Evolutionary conservation across 2,113 vertebrate species (phyloP).

Genomic region (Cryptomyrus ogoouensis): DNA sequence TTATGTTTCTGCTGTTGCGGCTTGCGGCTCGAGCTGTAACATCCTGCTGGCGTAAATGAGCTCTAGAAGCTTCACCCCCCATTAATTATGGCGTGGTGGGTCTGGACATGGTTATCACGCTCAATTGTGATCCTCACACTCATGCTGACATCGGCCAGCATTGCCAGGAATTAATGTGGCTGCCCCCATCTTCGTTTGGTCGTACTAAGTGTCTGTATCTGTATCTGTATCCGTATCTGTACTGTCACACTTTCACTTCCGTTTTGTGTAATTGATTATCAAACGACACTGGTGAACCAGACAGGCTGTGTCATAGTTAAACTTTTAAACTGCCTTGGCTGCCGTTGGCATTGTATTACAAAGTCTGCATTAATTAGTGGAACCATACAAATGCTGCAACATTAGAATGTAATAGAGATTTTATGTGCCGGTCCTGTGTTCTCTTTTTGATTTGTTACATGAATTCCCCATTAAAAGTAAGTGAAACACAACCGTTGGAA

Average conservation of each 20-base stretch:
- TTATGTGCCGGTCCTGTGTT: background rate
- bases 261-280: background rate
- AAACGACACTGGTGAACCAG: background rate
- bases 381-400: background rate
- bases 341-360: background rate
- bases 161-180: background rate
- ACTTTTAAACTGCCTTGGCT: background rate
- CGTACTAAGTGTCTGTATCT: background rate
- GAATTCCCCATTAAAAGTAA: conserved; percentile 8
- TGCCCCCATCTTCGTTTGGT: background rate
- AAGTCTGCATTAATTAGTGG: background rate
- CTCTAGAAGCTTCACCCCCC: background rate
- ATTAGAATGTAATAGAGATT: background rate
- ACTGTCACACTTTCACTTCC: background rate
- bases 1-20: background rate
- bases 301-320: background rate
- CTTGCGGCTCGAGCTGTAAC: background rate
- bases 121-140: background rate
- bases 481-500: conserved; percentile 12
- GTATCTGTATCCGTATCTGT: conserved; percentile 7
- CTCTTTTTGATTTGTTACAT: background rate
- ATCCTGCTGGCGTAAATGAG: background rate
- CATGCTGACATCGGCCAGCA: background rate
- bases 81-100: conserved; percentile 27
- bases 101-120: conserved; percentile 8